Percentiles rank a stretch among this genome's conserved stretches.
Conservation (phyloP, 2,113 vertebrate genomes). For the Hiodon tergisus region DNA sequence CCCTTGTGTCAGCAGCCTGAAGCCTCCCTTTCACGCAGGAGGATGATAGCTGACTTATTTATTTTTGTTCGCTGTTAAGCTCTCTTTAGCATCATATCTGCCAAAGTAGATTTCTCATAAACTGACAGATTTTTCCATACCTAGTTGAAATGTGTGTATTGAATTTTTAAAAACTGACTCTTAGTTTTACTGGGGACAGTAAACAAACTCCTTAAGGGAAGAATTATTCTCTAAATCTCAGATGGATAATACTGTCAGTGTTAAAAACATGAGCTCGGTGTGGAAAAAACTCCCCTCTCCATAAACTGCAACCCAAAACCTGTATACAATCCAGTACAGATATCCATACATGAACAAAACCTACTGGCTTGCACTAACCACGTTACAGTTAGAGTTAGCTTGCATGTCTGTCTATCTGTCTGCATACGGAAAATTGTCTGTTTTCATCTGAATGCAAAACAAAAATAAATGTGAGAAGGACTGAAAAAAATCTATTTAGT, state of each 20-base stretch:
- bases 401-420: conserved; percentile 61
- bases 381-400: conserved; percentile 36
- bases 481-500: conserved; percentile 37
- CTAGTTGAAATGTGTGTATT: background rate
- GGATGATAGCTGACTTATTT: too few species aligned
- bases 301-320: conserved; percentile 35
- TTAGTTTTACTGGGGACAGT: background rate
- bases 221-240: background rate
- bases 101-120: background rate
- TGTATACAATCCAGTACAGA: conserved; percentile 30
- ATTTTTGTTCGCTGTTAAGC: too few species aligned
- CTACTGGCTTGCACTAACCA: conserved; percentile 44
- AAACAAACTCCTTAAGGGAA: too few species aligned
- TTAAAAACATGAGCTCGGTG: conserved; percentile 42
- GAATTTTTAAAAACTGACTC: background rate
- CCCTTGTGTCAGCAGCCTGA: too few species aligned
- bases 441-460: conserved; percentile 42
- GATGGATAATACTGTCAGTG: too few species aligned
- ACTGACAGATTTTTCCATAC: conserved; percentile 19
- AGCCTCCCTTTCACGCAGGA: too few species aligned
- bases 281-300: conserved; percentile 44
- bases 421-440: conserved; percentile 56
- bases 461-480: conserved; percentile 17
- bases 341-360: background rate
- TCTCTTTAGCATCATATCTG: too few species aligned